Evolutionary conservation across 2,113 vertebrate genomes (phyloP).

Genomic region (Nothobranchius kuhntae): DNA sequence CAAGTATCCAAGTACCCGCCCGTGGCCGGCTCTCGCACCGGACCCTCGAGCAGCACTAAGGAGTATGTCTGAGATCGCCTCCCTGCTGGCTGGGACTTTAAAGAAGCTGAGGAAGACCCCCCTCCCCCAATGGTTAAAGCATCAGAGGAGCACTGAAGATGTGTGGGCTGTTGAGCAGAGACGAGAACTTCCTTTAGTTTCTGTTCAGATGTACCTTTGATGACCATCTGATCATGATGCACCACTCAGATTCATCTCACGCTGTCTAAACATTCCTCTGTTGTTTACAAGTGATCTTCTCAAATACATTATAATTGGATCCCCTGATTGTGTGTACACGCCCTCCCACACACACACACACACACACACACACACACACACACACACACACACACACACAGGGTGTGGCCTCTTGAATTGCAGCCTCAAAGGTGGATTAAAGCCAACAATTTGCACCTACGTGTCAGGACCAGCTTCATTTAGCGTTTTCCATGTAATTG

Average conservation of each 20-base stretch:
- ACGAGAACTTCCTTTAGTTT: slow-evolving; percentile 41
- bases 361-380: too few species aligned
- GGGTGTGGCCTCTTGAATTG: slow-evolving; percentile 33
- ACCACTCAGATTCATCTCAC: slow-evolving; percentile 42
- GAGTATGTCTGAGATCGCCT: slow-evolving; percentile 85
- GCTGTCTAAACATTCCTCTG: slow-evolving; percentile 60
- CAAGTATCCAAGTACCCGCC: slow-evolving; percentile 80
- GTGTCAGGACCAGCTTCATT: slow-evolving; percentile 40
- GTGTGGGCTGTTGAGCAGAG: slow-evolving; percentile 23
- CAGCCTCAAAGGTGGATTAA: slow-evolving; percentile 34
- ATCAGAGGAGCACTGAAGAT: slow-evolving; percentile 15
- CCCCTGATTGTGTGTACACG: slow-evolving; percentile 39
- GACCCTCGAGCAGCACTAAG: slow-evolving; percentile 73
- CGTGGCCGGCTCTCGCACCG: slow-evolving; percentile 47
- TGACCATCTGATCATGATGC: slow-evolving; percentile 30
- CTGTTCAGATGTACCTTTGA: slow-evolving; percentile 30
- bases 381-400: too few species aligned
- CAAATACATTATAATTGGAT: slow-evolving; percentile 68
- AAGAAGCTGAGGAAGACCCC: slow-evolving; percentile 17
- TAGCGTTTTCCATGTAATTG: slow-evolving; percentile 67
- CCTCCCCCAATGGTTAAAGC: not conserved
- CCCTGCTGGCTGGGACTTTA: slow-evolving; percentile 17
- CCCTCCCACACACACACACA: too few species aligned
- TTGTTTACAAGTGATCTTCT: slow-evolving; percentile 64
- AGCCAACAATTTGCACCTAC: slow-evolving; percentile 45